These are phyloP conservation scores for Metellina segmentata DNA, from an alignment of 2,888 invertebrate species.

Conservation along the genomic window DNA sequence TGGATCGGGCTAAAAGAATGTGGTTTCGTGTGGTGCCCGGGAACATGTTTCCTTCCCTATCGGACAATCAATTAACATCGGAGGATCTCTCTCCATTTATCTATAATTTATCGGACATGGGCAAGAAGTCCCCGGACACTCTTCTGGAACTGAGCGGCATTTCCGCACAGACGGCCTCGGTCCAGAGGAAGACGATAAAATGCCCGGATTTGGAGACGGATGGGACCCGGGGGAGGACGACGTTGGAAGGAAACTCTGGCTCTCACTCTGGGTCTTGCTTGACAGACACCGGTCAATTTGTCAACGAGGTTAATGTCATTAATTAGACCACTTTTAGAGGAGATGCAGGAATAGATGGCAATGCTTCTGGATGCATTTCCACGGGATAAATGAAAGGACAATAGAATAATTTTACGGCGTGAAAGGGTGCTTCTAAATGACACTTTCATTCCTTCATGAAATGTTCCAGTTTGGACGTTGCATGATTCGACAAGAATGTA, in stretches of 20 bases:
- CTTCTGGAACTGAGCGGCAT: conserved; percentile 35
- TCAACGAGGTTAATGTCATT: conserved; percentile 70
- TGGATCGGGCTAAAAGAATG: no score
- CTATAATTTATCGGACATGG: conserved; percentile 3
- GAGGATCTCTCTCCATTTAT: background rate
- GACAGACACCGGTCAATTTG: conserved; percentile 62
- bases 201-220: conserved; percentile 39
- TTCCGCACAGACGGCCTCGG: background rate
- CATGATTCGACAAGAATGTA: background rate
- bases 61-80: background rate
- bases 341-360: background rate
- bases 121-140: conserved; percentile 32
- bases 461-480: conserved; percentile 5
- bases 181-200: conserved; percentile 32
- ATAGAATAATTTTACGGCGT: background rate
- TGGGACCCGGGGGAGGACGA: conserved; percentile 49
- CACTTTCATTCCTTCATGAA: background rate
- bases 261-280: conserved; percentile 2
- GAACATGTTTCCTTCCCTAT: background rate
- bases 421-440: background rate
- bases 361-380: no score
- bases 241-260: background rate
- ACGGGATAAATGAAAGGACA: background rate
- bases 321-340: conserved; percentile 37
- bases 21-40: background rate